Percentiles rank a stretch among this genome's conserved stretches.
phyloP scores from a whole-genome alignment of 2,888 invertebrate species.

The Troides oblongomaculatus region DNA sequence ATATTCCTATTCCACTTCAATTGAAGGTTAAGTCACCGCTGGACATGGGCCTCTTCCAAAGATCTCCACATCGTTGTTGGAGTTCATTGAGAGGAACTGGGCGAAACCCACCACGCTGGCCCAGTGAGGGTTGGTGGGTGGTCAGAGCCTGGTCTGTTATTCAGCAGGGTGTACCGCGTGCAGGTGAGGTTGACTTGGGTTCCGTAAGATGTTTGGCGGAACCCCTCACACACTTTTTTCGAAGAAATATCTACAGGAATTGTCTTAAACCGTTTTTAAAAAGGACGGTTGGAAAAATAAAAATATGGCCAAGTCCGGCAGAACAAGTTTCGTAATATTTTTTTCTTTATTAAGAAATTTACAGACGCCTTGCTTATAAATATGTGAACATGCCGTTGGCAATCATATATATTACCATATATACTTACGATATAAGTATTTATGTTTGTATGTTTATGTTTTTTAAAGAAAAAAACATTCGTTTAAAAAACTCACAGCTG shows the following conservation, averaged over 20 bases:
- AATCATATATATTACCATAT: conserved; percentile 10
- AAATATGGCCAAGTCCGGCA: not conserved
- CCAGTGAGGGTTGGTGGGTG: too few species aligned
- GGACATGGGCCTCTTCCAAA: too few species aligned
- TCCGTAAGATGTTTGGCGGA: too few species aligned
- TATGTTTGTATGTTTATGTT: not conserved
- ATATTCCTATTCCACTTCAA: too few species aligned
- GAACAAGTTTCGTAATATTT: conserved; percentile 10
- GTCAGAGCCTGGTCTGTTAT: too few species aligned
- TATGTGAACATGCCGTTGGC: conserved; percentile 13
- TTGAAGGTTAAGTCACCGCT: too few species aligned
- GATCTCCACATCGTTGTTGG: too few species aligned
- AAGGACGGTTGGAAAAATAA: not conserved
- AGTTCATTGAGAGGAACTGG: too few species aligned
- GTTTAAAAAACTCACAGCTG: not conserved
- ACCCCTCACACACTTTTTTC: too few species aligned
- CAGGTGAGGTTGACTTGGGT: too few species aligned
- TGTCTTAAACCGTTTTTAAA: not conserved
- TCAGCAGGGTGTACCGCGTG: too few species aligned
- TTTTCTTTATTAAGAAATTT: conserved; percentile 12
- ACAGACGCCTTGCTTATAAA: conserved; percentile 13
- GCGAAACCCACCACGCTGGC: too few species aligned
- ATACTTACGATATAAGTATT: not conserved
- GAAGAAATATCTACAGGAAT: not conserved
- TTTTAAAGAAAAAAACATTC: not conserved